Evolutionary conservation across 2,797 vertebrate species (phyloP), one percentile per base, ranked within the genome.

Genomic region (Spatula clypeata): DNA sequence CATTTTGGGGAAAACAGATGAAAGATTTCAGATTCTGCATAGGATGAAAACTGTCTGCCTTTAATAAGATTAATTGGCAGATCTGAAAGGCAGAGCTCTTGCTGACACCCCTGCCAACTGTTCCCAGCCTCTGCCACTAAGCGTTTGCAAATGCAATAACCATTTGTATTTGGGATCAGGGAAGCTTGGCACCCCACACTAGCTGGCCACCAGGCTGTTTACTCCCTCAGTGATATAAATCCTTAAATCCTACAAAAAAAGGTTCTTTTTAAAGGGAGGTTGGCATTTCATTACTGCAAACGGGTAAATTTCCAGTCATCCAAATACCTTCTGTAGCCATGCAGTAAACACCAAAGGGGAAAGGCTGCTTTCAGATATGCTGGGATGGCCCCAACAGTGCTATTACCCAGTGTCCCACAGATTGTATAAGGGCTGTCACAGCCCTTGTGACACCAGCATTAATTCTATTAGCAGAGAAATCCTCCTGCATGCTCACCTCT

Each of bases 381-480:
- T 18, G 51, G 49, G 57, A 57, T 45, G 40, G 16, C 38, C 36
- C 65, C 45, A 61, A 44, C 45, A 79, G 65, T 51, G 40, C 38
- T 42, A 7, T 79, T 62, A 58, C 42, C 15, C 17, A 26, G 36
- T 29, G n/a, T 49, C 53, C 66, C 32, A 86, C 1, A 2, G 70
- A 61, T 34, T 3, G 2, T 2, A 58, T 26, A 26, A 45, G 27
- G 62, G 40, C 19, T 92, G 31, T 20, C 2, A 1, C 44, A 60
- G 9, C 62, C 53, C 6, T 0, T 2, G 1, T 19, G 57, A 42
- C 31, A 21, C 5, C 3, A 0, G 20, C 24, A 53, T n/a, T 44
- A 42, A 27, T 42, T 42, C 18, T 40, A 9, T 47, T 11, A 42
- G 38, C 61, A 62, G 20, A 34, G 26, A 36, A 34, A 57, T 36